Evolutionary conservation across 2,113 vertebrate genomes (phyloP).

Genomic region (Mesocricetus auratus): DNA sequence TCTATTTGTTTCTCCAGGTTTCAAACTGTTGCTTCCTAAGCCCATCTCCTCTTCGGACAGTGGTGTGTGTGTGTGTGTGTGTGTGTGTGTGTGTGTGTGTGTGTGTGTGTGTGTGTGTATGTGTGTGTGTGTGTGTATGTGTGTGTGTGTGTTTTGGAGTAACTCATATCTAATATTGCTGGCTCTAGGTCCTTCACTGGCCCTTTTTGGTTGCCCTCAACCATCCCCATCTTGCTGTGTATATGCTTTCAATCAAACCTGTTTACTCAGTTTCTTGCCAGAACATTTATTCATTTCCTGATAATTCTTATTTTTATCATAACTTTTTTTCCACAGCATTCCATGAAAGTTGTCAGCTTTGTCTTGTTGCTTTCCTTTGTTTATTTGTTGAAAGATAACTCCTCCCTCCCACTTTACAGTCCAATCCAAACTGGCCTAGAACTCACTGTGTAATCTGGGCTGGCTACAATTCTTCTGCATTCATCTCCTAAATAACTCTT

Average conservation of each 20-base stretch:
- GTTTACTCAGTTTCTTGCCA: not conserved
- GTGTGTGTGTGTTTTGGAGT: no score
- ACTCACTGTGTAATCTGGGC: not conserved
- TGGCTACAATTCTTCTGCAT: not conserved
- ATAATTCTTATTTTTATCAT: not conserved
- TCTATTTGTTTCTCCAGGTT: not conserved
- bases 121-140: no score
- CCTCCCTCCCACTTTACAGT: not conserved
- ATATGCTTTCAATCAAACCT: not conserved
- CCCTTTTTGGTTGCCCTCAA: not conserved
- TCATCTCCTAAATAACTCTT: not conserved
- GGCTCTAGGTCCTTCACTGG: not conserved
- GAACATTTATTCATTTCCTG: not conserved
- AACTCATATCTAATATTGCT: not conserved
- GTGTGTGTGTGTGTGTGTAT: no score
- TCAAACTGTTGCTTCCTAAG: not conserved
- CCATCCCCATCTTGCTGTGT: not conserved
- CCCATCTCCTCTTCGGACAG: no score
- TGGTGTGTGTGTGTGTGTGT: no score
- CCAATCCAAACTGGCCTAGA: no score
- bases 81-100: no score
- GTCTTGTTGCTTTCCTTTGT: not conserved
- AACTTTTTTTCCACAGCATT: not conserved
- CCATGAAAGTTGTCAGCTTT: not conserved
- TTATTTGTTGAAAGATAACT: not conserved